Conservation (phyloP, 2,888 invertebrate species). For the Beris morrisii region DNA sequence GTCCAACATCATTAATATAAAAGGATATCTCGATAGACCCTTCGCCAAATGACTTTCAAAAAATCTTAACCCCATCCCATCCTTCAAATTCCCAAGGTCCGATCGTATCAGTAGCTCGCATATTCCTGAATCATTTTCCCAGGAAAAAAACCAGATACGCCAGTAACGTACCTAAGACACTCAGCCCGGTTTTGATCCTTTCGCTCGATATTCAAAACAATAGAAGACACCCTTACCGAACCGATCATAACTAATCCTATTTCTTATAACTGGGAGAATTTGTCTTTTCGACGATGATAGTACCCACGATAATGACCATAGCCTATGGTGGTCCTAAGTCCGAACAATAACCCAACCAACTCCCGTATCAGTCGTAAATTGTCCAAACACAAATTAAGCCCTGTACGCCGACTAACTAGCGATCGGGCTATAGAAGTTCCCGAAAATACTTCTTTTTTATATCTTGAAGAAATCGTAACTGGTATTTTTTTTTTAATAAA, state of each 20-base stretch:
- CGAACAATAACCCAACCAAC: not conserved
- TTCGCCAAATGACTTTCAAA: conserved; percentile 27
- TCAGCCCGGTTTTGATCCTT: conserved; percentile 10
- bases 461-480: no score
- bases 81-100: not conserved
- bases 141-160: not conserved
- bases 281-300: conserved; percentile 12
- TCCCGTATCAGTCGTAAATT: conserved; percentile 30
- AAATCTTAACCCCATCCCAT: not conserved
- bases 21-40: conserved; percentile 22
- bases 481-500: not conserved
- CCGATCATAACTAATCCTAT: conserved; percentile 28
- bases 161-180: conserved; percentile 24
- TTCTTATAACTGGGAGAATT: conserved; percentile 22
- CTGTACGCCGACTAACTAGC: conserved; percentile 12
- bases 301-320: not conserved
- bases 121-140: conserved; percentile 9
- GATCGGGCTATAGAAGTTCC: not conserved
- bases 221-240: not conserved
- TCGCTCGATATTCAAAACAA: conserved; percentile 28
- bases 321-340: conserved; percentile 19
- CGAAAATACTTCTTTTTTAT: no score
- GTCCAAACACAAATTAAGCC: conserved; percentile 34
- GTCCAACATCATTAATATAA: conserved; percentile 28
- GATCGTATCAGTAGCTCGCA: conserved; percentile 20